A percentile compares a stretch with the other conserved stretches of the same genome.
These are phyloP conservation scores for Cerceris ruficornis DNA, from an alignment of 2,888 invertebrate species.

Conservation along the genomic window DNA sequence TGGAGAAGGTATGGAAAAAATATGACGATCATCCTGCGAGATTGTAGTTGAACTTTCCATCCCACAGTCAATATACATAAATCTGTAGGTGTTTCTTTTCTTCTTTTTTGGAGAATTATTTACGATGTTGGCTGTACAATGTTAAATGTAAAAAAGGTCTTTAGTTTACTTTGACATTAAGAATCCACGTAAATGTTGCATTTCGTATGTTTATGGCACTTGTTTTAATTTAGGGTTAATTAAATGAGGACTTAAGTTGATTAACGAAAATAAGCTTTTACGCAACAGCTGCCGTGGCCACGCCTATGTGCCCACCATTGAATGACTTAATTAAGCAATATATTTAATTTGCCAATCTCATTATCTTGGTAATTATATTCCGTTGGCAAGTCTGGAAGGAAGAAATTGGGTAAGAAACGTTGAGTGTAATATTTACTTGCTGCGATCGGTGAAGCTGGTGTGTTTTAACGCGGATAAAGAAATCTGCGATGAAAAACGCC, in stretches of 20 bases:
- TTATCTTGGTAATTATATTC: constrained; percentile 39
- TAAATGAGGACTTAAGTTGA: constrained; percentile 2
- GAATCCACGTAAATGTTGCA: no score
- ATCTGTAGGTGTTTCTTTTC: no score
- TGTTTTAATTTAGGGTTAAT: background rate
- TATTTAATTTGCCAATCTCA: constrained; percentile 27
- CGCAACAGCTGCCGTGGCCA: constrained; percentile 11
- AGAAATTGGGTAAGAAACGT: background rate
- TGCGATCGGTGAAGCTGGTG: no score
- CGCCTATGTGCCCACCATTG: constrained; percentile 6
- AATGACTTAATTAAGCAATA: constrained; percentile 18
- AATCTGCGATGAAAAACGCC: no score
- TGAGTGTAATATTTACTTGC: constrained; percentile 13
- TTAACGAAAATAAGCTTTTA: constrained; percentile 10
- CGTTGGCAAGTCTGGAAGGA: constrained; percentile 16
- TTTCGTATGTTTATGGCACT: no score
- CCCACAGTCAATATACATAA: no score
- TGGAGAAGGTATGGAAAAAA: constrained; percentile 26
- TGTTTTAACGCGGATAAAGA: no score
- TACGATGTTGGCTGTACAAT: no score
- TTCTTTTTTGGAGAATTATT: no score
- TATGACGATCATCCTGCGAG: constrained; percentile 14
- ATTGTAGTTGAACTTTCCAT: background rate
- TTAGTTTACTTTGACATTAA: no score
- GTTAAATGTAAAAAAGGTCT: no score